Evolutionary conservation across 2,797 vertebrate species (phyloP), one percentile per base, ranked within the genome.

Genomic region (Rhadinocentrus ornatus): DNA sequence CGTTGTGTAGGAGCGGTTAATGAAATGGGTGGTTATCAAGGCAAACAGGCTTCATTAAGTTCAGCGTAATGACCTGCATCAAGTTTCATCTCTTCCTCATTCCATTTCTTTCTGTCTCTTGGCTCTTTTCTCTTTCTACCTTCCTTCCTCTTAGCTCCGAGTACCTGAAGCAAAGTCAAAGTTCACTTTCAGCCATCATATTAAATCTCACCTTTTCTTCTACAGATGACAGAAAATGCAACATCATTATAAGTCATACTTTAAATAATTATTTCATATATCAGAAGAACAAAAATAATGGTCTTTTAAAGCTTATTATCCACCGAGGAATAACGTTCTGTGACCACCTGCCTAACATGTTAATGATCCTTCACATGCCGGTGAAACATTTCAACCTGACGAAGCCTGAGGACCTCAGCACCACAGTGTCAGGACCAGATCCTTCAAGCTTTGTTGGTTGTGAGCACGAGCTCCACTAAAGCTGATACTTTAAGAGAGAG

Each of bases 21-120:
- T 90, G 83, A 80, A 88, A 87, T 85, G 82, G 81, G 78, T 88
- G 81, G 73, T 82, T 87, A 90, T 87, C 81, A 87, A 88, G 67
- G 71, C 78, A 77, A 86, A 82, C 82, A 81, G 82, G 86, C 77
- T 86, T 87, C 86, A 89, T 89, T 90, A 88, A 84, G 75, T 80
- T 78, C 80, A 77, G 83, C 52, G 37, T 89, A 91, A 91, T 88
- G 88, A 86, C 88, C 84, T 85, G 83, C 85, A 83, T 84, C 78
- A 73, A 85, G 73, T 80, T 81, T 78, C 69, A 80, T 77, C 67
- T 67, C 75, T 37, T 69, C 61, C 72, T 60, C 55, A 35, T 70
- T 58, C 66, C 32, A 56, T 56, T 61, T 59, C 29, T 46, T 18
- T n/a, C 5, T 56, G 46, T 73, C 29, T 70, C 65, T 32, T 48